These are phyloP conservation scores for Cherax quadricarinatus DNA, from an alignment of 1,140 invertebrate species.

Conservation along the genomic window DNA sequence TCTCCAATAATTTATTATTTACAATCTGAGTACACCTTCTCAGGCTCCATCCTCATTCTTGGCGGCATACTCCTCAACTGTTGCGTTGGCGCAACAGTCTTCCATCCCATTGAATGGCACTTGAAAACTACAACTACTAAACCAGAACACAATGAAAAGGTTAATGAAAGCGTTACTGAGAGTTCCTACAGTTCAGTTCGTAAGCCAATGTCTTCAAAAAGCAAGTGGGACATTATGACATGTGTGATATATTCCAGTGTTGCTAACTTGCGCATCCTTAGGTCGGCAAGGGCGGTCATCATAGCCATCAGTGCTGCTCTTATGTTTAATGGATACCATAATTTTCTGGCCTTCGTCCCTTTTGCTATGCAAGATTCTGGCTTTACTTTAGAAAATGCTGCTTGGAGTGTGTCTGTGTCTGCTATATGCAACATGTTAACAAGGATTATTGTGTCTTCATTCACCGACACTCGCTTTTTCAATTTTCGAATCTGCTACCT, in stretches of 20 bases:
- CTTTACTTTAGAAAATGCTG: neutral
- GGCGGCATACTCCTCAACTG: constrained; percentile 32
- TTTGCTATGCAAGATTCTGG: constrained; percentile 27
- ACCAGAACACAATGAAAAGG: neutral
- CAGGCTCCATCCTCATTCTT: constrained; percentile 31
- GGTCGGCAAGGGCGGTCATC: neutral
- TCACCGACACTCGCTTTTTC: constrained; percentile 10
- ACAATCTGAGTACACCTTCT: constrained; percentile 8
- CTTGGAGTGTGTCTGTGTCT: constrained; percentile 19
- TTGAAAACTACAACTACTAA: neutral
- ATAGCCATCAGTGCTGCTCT: constrained; percentile 1
- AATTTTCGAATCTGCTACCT: constrained; percentile 8
- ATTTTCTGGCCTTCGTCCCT: constrained; percentile 25
- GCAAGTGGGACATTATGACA: neutral
- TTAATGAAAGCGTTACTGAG: neutral
- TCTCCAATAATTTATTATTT: constrained; percentile 15
- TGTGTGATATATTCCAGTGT: neutral
- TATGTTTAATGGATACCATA: constrained; percentile 13
- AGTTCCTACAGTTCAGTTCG: no score
- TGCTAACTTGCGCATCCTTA: neutral
- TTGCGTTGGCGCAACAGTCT: constrained; percentile 26
- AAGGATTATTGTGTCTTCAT: neutral
- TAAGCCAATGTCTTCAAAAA: neutral
- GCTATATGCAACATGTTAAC: constrained; percentile 39
- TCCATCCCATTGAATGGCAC: constrained; percentile 50